Conservation (phyloP, 2,888 invertebrate genomes). For the Caenorhabditis sp. region DNA sequence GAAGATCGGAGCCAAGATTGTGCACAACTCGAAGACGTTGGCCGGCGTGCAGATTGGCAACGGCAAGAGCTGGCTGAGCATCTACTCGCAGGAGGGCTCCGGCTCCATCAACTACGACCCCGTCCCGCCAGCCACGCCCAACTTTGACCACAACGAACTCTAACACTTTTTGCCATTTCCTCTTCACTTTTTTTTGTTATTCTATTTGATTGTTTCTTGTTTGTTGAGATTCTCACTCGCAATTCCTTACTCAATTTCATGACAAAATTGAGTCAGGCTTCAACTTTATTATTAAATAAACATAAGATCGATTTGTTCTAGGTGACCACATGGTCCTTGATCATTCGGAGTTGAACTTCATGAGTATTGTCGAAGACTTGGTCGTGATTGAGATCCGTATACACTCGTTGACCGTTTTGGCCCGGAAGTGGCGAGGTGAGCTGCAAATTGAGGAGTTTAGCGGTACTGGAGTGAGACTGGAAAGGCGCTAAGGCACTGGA, state of each 20-base stretch:
- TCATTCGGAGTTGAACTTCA: conserved; percentile 72
- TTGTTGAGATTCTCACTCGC: not conserved
- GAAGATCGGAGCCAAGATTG: conserved; percentile 62
- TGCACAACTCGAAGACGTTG: conserved; percentile 56
- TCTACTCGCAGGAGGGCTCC: conserved; percentile 52
- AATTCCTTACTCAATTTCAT: conserved; percentile 1
- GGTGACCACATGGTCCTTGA: conserved; percentile 68
- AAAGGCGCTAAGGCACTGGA: not conserved
- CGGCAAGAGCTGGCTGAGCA: conserved; percentile 63
- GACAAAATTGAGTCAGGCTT: not conserved
- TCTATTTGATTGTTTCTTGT: conserved; percentile 4
- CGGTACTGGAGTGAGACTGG: too few species aligned
- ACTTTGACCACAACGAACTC: conserved; percentile 45
- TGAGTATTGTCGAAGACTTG: conserved; percentile 74
- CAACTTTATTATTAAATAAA: conserved; percentile 11
- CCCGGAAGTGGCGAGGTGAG: conserved; percentile 69
- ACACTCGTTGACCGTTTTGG: conserved; percentile 75
- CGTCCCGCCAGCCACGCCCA: conserved; percentile 42
- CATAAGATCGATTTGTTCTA: not conserved
- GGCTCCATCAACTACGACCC: conserved; percentile 52
- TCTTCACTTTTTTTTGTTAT: conserved; percentile 11
- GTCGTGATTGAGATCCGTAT: conserved; percentile 73
- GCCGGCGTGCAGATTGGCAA: conserved; percentile 65
- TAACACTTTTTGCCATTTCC: conserved; percentile 10
- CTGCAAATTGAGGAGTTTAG: conserved; percentile 13